Evolutionary conservation across 2,113 vertebrate species (phyloP).

Genomic region (Sylvilagus bachmani): DNA sequence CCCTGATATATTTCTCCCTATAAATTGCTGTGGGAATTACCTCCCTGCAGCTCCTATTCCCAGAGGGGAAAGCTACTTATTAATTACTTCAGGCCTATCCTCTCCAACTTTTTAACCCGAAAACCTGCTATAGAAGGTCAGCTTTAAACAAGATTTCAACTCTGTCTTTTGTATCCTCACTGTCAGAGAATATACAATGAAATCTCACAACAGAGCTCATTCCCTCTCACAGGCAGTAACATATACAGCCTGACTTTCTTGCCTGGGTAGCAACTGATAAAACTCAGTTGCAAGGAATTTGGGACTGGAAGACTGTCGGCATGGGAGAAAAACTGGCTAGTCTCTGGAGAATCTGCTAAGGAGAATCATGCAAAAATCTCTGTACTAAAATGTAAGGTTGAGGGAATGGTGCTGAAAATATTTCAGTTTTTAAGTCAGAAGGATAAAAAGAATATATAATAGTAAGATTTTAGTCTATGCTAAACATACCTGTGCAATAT

Average conservation of each 20-base stretch:
- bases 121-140: background rate
- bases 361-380: background rate
- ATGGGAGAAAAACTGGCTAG: background rate
- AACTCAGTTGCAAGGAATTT: background rate
- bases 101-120: background rate
- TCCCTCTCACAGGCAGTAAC: background rate
- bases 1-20: conserved; percentile 39
- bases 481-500: background rate
- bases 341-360: background rate
- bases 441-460: background rate
- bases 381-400: background rate
- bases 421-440: background rate
- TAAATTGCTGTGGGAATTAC: conserved; percentile 46
- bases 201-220: background rate
- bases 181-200: background rate
- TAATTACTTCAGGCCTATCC: background rate
- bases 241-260: background rate
- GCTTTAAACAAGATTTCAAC: conserved; percentile 11
- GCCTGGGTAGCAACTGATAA: background rate
- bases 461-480: background rate
- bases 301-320: background rate
- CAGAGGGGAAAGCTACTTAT: conserved; percentile 32
- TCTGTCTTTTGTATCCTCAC: background rate
- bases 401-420: background rate
- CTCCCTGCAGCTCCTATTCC: background rate